Conservation (phyloP, 2,888 invertebrate genomes). For the Trichacis sp. region DNA sequence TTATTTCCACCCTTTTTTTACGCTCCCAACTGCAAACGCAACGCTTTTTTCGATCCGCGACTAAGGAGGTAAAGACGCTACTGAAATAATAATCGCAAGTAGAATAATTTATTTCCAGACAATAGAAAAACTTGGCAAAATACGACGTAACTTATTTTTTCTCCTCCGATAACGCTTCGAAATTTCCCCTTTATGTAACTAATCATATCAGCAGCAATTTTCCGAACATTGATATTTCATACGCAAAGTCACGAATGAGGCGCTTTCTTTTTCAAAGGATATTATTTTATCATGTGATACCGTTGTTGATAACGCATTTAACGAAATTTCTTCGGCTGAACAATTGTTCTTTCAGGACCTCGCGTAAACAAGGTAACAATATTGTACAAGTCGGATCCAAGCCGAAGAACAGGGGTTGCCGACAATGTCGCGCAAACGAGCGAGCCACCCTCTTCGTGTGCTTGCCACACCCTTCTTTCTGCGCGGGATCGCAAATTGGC, state of each 20-base stretch:
- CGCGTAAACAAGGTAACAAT: neutral
- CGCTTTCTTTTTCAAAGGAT: neutral
- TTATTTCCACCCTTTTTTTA: conserved; percentile 1
- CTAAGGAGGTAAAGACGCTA: neutral
- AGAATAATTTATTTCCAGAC: neutral
- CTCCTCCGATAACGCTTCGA: neutral
- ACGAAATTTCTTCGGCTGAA: conserved; percentile 2
- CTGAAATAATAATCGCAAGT: neutral
- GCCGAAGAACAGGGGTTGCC: conserved; percentile 45
- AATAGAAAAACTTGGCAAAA: neutral
- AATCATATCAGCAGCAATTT: neutral
- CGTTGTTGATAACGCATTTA: neutral
- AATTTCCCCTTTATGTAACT: neutral
- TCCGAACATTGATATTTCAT: neutral
- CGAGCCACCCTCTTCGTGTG: conserved; percentile 57
- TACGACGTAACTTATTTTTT: too few species aligned
- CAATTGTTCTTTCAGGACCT: neutral
- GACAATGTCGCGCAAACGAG: conserved; percentile 64
- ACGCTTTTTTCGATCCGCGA: neutral
- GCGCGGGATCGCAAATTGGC: conserved; percentile 61
- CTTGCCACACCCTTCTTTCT: conserved; percentile 61
- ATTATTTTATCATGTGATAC: neutral
- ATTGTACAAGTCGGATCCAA: neutral
- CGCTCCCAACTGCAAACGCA: neutral
- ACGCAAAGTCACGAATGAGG: too few species aligned